phyloP scores from a whole-genome alignment of 35 echinoderm and acorn worm genomes.

The Heliocidaris erythrogramma region DNA sequence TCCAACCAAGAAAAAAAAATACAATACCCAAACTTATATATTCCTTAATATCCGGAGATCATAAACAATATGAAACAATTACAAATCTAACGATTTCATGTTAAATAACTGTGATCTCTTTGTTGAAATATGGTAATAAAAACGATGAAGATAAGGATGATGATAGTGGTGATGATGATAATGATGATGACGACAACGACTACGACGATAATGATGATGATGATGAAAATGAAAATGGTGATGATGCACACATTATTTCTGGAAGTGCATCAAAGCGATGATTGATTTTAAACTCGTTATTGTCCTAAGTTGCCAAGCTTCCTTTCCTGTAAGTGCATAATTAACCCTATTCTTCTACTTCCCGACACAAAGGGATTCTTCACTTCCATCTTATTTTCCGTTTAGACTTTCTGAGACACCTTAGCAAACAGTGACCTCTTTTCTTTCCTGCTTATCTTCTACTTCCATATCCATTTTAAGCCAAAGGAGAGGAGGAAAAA shows the following conservation, averaged over 20 bases:
- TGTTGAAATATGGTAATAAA: not conserved
- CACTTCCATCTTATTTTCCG: not conserved
- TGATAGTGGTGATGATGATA: not conserved
- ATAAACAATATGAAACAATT: too few species aligned
- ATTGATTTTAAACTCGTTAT: not conserved
- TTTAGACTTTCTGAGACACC: not conserved
- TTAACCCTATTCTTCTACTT: not conserved
- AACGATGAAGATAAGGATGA: not conserved
- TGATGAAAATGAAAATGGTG: not conserved
- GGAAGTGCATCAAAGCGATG: not conserved
- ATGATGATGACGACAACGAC: too few species aligned
- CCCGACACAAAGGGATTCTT: not conserved
- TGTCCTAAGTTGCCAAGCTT: not conserved
- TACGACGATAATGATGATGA: too few species aligned
- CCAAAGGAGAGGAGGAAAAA: not conserved
- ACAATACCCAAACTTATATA: too few species aligned
- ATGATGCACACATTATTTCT: not conserved
- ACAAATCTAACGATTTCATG: not conserved
- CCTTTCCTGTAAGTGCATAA: not conserved
- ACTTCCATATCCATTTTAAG: not conserved
- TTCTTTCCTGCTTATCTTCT: not conserved
- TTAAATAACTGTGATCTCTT: not conserved
- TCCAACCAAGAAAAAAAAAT: too few species aligned
- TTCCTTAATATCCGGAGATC: too few species aligned
- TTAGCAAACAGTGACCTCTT: constrained; percentile 19